These are phyloP conservation scores for Xylocampa areola DNA, from an alignment of 2,888 invertebrate species.

Conservation along the genomic window DNA sequence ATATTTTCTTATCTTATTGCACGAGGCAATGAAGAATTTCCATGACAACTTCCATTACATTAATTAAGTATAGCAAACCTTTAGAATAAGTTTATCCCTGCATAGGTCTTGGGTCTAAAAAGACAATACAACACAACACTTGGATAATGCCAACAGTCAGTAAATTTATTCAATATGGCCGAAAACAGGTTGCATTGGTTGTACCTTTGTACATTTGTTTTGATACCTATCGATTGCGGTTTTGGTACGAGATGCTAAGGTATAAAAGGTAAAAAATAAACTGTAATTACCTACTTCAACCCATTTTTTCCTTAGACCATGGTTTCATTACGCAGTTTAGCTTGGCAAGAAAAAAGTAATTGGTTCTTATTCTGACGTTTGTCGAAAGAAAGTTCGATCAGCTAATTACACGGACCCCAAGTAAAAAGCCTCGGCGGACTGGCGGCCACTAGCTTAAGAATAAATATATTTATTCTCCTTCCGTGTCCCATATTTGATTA, in stretches of 20 bases:
- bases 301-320: too few species aligned
- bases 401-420: too few species aligned
- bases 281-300: too few species aligned
- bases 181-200: constrained; percentile 50
- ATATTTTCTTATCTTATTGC: constrained; percentile 16
- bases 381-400: too few species aligned
- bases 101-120: constrained; percentile 1
- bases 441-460: too few species aligned
- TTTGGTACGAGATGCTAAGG: neutral
- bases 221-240: constrained; percentile 25
- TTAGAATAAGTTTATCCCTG: neutral
- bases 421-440: too few species aligned
- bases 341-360: too few species aligned
- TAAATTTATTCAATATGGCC: constrained; percentile 38
- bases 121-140: constrained; percentile 15
- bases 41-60: neutral
- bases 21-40: neutral
- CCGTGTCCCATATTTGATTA: too few species aligned
- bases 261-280: neutral
- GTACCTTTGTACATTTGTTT: too few species aligned
- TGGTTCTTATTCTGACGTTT: too few species aligned
- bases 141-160: constrained; percentile 4
- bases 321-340: too few species aligned
- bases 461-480: too few species aligned
- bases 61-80: neutral